Evolutionary conservation across 2,888 invertebrate genomes (phyloP), one percentile per base, ranked within the genome.

Genomic region (Pammene aurita): DNA sequence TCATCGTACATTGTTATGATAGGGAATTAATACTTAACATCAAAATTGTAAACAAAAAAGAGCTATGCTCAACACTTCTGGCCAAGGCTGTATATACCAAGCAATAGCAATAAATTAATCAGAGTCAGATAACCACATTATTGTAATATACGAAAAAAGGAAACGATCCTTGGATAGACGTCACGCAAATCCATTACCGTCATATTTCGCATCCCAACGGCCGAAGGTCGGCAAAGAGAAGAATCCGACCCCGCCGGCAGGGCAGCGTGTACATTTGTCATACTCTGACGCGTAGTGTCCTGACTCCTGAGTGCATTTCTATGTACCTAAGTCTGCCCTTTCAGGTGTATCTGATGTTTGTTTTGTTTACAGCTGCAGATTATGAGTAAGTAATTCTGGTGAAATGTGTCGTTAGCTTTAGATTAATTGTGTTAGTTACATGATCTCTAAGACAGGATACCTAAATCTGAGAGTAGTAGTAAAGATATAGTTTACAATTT

Each of bases 261-360:
- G 71, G 71, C 74, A 71, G 70, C 77, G 72, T 74, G 82, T 82
- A 80, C 85, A 90, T 92, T 89, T 91, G 88, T 91, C 90, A 92
- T 88, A 85, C 84, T 85, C 81, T 84, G 81, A 76, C 82, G 80
- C 76, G 76, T 77, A 77, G 79, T 78, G 76, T 72, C 76, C 85
- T 87, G 88, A 91, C 76, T 72, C 76, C 85, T 87, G 88, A 91
- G 91, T 91, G 91, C 88, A 84, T 88, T 90, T 82, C 87, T 85
- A 81, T 92, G 90, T 91, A 80, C 77, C 80, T 79, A 84, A 84
- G 67, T 58, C 66, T 65, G 65, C 54, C 57, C 69, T 63, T 66
- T 69, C 66, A 66, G 63, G 56, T 62, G 13, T 64, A 62, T 60
- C 60, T 54, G 48, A 4, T 79, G 80, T 86, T 88, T 86, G 82